Conservation (phyloP, 1,140 invertebrate genomes). For the Caenorhabditis briggsae region DNA sequence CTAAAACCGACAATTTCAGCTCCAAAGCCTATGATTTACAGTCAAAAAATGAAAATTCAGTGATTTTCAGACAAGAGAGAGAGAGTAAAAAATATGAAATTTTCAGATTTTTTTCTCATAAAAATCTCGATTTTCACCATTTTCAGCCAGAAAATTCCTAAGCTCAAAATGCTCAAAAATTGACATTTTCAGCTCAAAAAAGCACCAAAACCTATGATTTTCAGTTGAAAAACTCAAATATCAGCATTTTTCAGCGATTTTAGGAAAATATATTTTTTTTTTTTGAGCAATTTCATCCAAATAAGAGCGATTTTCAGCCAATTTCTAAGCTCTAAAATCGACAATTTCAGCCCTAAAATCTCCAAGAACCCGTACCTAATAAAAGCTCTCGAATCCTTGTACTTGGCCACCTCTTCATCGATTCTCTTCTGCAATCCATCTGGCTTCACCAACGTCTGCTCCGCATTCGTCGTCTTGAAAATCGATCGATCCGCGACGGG, state of each 20-base stretch:
- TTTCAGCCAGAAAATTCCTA: too few relatives aligned
- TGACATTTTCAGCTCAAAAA: too few relatives aligned
- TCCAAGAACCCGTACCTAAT: conserved; percentile 47
- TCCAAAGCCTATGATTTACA: not conserved
- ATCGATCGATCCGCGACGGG: conserved; percentile 79
- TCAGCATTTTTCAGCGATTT: not conserved
- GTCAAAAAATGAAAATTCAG: not conserved
- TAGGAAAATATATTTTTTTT: too few relatives aligned
- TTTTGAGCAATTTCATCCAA: conserved; percentile 21
- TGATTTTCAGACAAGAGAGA: not conserved
- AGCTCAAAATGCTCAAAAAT: too few relatives aligned
- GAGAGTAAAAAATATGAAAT: not conserved
- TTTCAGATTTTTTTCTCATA: not conserved
- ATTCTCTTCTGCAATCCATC: conserved; percentile 70
- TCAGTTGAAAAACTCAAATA: too few relatives aligned
- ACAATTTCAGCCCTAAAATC: not conserved
- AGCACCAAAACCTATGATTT: too few relatives aligned
- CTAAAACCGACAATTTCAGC: not conserved
- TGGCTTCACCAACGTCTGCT: conserved; percentile 71
- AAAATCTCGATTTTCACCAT: not conserved
- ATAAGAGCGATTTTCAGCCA: not conserved
- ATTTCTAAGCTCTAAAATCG: not conserved
- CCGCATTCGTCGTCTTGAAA: conserved; percentile 64
- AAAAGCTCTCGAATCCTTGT: conserved; percentile 69
- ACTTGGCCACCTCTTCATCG: conserved; percentile 65